Evolutionary conservation across 2,888 invertebrate genomes (phyloP).

Genomic region (Pollenia amentaria): DNA sequence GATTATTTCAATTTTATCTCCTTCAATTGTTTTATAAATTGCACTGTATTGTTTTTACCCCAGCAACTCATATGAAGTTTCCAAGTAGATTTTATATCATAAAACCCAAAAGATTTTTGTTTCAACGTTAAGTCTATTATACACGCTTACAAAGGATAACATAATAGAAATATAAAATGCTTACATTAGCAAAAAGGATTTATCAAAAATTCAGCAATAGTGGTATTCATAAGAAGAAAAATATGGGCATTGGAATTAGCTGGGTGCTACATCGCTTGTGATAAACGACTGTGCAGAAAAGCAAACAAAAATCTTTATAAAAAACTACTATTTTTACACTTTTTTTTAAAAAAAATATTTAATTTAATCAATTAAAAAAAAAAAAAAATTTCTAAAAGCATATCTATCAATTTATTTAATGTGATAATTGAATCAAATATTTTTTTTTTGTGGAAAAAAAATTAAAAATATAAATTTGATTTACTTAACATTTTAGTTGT

Average conservation of each 20-base stretch:
- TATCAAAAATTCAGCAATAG: neutral
- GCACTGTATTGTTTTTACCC: neutral
- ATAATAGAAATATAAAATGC: constrained; percentile 15
- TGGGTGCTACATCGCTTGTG: too few species aligned
- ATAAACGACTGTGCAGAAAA: too few species aligned
- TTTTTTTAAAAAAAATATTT: too few species aligned
- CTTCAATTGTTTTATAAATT: constrained; percentile 42
- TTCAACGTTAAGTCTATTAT: neutral
- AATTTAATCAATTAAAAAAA: too few species aligned
- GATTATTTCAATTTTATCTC: constrained; percentile 19
- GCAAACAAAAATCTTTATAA: too few species aligned
- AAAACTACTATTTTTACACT: too few species aligned
- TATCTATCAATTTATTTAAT: too few species aligned
- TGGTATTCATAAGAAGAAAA: neutral
- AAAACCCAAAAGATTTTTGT: constrained; percentile 19
- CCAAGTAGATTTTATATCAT: constrained; percentile 8
- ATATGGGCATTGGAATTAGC: neutral
- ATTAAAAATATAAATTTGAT: too few species aligned
- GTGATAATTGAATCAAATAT: too few species aligned
- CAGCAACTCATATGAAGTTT: neutral
- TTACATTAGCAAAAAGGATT: constrained; percentile 8
- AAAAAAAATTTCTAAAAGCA: too few species aligned
- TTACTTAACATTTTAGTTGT: too few species aligned
- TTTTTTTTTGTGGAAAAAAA: too few species aligned
- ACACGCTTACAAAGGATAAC: constrained; percentile 31